Conservation (phyloP, 2,113 vertebrate species). For the Crocuta crocuta region DNA sequence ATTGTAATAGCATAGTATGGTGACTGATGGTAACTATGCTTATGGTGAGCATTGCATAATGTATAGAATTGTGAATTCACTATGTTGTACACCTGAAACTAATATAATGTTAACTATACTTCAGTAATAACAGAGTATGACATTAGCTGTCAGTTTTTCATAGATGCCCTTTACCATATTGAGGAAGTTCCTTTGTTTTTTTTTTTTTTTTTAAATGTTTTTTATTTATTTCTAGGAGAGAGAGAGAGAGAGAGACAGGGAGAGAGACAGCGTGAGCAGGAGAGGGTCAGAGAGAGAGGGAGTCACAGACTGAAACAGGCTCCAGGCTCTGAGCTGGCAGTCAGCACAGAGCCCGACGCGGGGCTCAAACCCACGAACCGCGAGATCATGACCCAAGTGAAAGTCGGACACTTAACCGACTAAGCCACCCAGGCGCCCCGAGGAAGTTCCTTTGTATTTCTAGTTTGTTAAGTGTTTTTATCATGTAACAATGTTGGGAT, state of each 20-base stretch:
- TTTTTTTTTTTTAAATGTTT: not conserved
- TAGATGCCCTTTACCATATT: not conserved
- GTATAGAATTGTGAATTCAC: not conserved
- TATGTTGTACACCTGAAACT: not conserved
- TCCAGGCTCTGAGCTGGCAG: no score
- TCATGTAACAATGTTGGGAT: not conserved
- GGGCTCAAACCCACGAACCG: no score
- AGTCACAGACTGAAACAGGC: no score
- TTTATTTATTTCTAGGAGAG: no score
- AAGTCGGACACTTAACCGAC: no score
- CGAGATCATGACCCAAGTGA: no score
- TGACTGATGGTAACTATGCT: not conserved
- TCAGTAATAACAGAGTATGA: not conserved
- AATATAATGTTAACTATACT: not conserved
- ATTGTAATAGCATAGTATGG: not conserved
- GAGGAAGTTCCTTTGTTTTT: not conserved
- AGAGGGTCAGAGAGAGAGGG: no score
- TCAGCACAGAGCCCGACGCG: no score
- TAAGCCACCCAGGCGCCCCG: no score
- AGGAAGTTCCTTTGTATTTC: not conserved
- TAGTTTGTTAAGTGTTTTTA: not conserved
- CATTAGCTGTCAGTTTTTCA: not conserved
- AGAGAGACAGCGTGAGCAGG: not conserved
- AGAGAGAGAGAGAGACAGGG: no score
- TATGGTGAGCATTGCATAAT: not conserved